Base-by-base conservation (phyloP, 1,140 invertebrate genomes). In the Armadillidium nasatum region DNA sequence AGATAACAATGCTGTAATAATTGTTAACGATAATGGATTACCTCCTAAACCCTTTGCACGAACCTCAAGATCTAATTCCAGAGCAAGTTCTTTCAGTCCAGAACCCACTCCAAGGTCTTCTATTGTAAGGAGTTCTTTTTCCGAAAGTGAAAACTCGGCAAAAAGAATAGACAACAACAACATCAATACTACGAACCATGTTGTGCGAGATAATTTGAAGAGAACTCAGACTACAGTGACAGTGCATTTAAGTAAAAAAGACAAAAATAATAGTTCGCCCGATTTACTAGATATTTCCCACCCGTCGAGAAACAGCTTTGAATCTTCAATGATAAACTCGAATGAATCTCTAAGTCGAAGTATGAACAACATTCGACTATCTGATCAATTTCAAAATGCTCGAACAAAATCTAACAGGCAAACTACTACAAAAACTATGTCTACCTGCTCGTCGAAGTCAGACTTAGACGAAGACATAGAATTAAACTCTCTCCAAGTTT, bases 331-430 rank as follows among this genome's bases (percentile, higher is more conserved):
- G 19, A 60, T 15, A 19, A 19, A 19, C 19, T 60, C 50, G 19
- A 60, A 60, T 60, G 50, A 60, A 60, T 60, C 50, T 60, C 50
- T 15, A 60, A 60, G 50, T 19, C 19, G 50, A 19, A 60, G 50
- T 60, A 60, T 60, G 19, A 60, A 60, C 50, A 60, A 60, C 50
- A 19, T 60, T 60, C 11, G 11, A 19, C 11, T 15, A 60, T 13
- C 50, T 60, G 11, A 60, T 60, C 50, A 15, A 60, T 60, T 19
- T 15, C 11, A 19, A 60, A 60, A 60, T 60, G 33, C 2, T 60
- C 19, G 50, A 60, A 60, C 11, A 19, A 60, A 13, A 2, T 60
- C 1, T 19, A 60, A 60, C 11, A 13, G 2, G 1, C 19, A 60
- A 60, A 60, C 19, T 7, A 15, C 19, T 4, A 60, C 19, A 15